Conservation (phyloP, 2,797 vertebrate genomes). For the Macrochelys suwanniensis region DNA sequence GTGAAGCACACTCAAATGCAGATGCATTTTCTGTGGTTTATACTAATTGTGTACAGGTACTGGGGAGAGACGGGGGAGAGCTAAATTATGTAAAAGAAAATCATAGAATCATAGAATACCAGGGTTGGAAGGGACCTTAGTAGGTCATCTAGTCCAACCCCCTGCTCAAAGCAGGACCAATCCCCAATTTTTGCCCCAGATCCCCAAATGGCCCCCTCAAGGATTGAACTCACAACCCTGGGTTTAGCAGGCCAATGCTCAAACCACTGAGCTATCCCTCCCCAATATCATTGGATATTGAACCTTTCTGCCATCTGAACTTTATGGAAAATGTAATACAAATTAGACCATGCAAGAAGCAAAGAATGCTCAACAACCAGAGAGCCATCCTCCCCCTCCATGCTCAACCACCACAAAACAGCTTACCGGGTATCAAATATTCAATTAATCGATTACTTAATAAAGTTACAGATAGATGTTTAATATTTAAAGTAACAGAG, state of each 20-base stretch:
- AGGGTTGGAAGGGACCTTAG: no score
- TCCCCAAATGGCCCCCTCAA: no score
- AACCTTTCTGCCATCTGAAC: not conserved
- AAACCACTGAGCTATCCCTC: no score
- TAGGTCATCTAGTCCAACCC: no score
- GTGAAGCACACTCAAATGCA: not conserved
- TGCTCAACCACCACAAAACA: not conserved
- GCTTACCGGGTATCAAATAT: fast-evolving
- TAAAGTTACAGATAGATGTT: not conserved
- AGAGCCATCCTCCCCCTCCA: not conserved
- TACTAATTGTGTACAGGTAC: not conserved
- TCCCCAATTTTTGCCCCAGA: no score
- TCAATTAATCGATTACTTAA: not conserved
- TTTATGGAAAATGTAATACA: not conserved
- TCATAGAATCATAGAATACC: no score
- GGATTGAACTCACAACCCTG: no score
- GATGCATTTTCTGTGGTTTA: not conserved
- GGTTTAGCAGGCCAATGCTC: no score
- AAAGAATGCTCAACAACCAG: not conserved
- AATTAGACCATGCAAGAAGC: not conserved
- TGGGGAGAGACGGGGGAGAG: fast-evolving
- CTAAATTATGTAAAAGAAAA: not conserved
- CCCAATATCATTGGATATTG: fast-evolving
- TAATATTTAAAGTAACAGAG: not conserved
- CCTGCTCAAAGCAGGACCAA: no score